Evolutionary conservation across 2,888 invertebrate species (phyloP).

Genomic region (Synergus laeviventris): DNA sequence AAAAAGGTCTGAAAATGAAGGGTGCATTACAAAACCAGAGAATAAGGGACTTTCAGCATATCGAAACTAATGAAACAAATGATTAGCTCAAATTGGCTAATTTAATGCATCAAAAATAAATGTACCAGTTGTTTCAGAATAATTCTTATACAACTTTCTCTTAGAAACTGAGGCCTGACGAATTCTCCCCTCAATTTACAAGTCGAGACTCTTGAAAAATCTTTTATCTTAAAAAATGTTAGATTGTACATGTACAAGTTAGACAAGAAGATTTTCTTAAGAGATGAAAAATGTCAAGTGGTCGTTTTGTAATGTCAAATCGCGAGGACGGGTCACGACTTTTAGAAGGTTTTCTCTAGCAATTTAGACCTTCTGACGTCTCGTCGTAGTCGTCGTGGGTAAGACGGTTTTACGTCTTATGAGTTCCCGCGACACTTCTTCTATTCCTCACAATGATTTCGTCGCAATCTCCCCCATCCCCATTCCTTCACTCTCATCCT

Average conservation of each 20-base stretch:
- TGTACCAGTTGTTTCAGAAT: not conserved
- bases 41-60: constrained; percentile 60
- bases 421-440: constrained; percentile 76
- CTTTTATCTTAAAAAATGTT: not conserved
- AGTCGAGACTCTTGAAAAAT: too few species aligned
- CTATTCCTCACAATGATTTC: constrained; percentile 77
- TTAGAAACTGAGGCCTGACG: too few species aligned
- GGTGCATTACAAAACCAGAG: constrained; percentile 66
- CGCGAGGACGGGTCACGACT: not conserved
- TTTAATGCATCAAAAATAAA: not conserved
- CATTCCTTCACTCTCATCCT: constrained; percentile 43
- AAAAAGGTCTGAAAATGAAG: constrained; percentile 68
- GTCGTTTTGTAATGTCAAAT: constrained; percentile 11
- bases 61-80: constrained; percentile 52
- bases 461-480: constrained; percentile 75
- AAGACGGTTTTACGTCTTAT: constrained; percentile 71
- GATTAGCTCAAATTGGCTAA: constrained; percentile 26
- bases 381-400: constrained; percentile 52
- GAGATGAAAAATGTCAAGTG: not conserved
- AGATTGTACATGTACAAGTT: not conserved
- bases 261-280: not conserved
- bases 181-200: too few species aligned
- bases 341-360: not conserved
- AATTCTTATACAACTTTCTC: too few species aligned
- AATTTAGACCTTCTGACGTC: constrained; percentile 46